Percentiles rank a stretch among this genome's conserved stretches.
phyloP scores from a whole-genome alignment of 2,888 invertebrate species.

The Arenicola marina region DNA sequence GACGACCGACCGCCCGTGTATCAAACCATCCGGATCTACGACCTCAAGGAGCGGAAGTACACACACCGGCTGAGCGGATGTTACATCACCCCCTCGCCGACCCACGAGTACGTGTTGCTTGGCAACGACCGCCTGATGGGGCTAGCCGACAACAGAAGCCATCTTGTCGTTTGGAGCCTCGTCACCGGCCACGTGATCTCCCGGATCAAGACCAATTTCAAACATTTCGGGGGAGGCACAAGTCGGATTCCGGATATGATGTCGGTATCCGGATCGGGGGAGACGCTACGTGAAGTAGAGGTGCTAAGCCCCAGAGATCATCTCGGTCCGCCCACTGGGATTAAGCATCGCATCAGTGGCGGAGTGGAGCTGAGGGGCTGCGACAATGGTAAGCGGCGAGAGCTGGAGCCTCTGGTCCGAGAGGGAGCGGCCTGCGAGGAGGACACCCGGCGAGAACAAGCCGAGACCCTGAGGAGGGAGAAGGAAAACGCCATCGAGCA shows the following conservation, averaged over 20 bases:
- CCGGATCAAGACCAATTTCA: conserved; percentile 49
- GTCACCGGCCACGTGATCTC: conserved; percentile 45
- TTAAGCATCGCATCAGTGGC: too few species aligned
- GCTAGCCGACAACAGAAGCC: conserved; percentile 50
- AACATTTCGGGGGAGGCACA: conserved; percentile 24
- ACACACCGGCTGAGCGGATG: conserved; percentile 46
- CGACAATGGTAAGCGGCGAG: conserved; percentile 47
- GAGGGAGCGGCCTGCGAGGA: conserved; percentile 41
- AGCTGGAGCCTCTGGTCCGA: conserved; percentile 41
- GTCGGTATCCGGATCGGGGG: conserved; percentile 12
- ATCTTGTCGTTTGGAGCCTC: conserved; percentile 56
- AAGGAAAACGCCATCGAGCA: conserved; percentile 55
- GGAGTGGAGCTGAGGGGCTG: too few species aligned
- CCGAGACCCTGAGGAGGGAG: conserved; percentile 47
- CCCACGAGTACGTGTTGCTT: conserved; percentile 53
- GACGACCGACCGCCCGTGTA: conserved; percentile 49
- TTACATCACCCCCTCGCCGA: conserved; percentile 50
- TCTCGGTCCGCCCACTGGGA: too few species aligned
- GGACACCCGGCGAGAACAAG: conserved; percentile 39
- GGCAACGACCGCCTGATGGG: conserved; percentile 51
- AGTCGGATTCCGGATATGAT: background rate
- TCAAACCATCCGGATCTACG: conserved; percentile 50
- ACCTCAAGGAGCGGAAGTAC: conserved; percentile 48
- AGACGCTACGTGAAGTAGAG: conserved; percentile 2
- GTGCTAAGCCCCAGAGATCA: conserved; percentile 56